Evolutionary conservation across 1,140 invertebrate genomes (phyloP), one percentile per base, ranked within the genome.

Genomic region (Leptinotarsa undecemlineata): DNA sequence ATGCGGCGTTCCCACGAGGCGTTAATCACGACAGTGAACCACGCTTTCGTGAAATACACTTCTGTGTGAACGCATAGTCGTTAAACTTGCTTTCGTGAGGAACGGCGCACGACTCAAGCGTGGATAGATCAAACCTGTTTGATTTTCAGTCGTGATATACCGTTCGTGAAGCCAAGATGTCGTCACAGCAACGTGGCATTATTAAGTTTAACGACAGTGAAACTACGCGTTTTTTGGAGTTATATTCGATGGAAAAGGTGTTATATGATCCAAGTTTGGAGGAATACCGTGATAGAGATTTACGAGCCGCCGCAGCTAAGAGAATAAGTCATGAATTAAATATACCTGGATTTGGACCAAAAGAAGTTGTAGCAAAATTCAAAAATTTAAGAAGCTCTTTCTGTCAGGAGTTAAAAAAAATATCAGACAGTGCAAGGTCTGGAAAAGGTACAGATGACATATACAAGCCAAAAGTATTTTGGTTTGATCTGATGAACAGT

Each of bases 371-470:
- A 68, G 66, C 61, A 48, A 76, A 78, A 60, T 78, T 78, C 48
- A 78, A 78, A 62, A 78, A 76, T 76, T 73, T 78, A 66, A 17
- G 63, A 19, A 64, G 63, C 20, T 72, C 64, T 19, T 75, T 70
- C 64, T 68, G 20, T 4, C 76, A 77, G 68, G 73, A 77, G 71
- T 42, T 74, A 69, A 81, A 83, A 79, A 86, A 86, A 76, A 77
- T 82, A 26, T 48, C 62, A 66, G 48, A 80, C 2, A 81, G 79
- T 21, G 72, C 23, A 23, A 23, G 23, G 23, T 23, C 23, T 21
- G 81, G 81, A 21, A 57, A 60, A 66, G 51, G 48, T 14, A 51
- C 48, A 21, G 80, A 82, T 20, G 77, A 82, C 17, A 61, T 79
- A 8, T 84, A 84, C 71, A 74, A 23, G 64, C 11, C 51, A 17